A percentile compares a stretch with the other conserved stretches of the same genome.
phyloP scores from a whole-genome alignment of 1,140 invertebrate genomes.

The Nephotettix cincticeps region DNA sequence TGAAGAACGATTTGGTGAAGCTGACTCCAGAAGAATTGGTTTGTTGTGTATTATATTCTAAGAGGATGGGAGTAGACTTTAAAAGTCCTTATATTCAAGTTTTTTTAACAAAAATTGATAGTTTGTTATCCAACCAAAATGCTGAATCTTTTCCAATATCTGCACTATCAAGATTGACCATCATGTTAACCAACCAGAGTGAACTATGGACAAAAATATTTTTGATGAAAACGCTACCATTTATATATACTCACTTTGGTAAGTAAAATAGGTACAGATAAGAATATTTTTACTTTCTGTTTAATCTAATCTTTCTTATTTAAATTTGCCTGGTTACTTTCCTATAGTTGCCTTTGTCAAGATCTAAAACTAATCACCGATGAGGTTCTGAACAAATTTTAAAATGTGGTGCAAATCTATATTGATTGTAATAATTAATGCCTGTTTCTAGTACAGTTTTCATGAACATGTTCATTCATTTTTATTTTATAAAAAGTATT shows the following conservation, averaged over 20 bases:
- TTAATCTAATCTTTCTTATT: too few species aligned
- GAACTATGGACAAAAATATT: slow-evolving; percentile 2
- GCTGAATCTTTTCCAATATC: background rate
- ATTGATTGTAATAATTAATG: too few species aligned
- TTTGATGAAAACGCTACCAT: slow-evolving; percentile 1
- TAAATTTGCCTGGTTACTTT: too few species aligned
- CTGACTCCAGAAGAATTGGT: background rate
- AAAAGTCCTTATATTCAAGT: background rate
- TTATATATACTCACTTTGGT: slow-evolving; percentile 7
- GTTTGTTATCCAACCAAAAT: background rate
- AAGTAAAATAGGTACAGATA: too few species aligned
- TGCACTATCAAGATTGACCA: slow-evolving; percentile 6
- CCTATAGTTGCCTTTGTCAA: too few species aligned
- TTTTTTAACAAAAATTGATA: background rate
- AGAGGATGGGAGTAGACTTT: background rate
- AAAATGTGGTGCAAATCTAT: too few species aligned
- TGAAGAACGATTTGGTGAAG: background rate
- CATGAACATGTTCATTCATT: too few species aligned
- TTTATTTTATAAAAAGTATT: too few species aligned
- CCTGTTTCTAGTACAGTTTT: too few species aligned
- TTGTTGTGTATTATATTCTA: background rate
- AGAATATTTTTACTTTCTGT: too few species aligned
- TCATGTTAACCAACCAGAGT: background rate
- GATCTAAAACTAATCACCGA: too few species aligned
- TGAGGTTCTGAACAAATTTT: too few species aligned